Conservation (phyloP, 1,140 invertebrate species). For the Melitaea cinxia region DNA sequence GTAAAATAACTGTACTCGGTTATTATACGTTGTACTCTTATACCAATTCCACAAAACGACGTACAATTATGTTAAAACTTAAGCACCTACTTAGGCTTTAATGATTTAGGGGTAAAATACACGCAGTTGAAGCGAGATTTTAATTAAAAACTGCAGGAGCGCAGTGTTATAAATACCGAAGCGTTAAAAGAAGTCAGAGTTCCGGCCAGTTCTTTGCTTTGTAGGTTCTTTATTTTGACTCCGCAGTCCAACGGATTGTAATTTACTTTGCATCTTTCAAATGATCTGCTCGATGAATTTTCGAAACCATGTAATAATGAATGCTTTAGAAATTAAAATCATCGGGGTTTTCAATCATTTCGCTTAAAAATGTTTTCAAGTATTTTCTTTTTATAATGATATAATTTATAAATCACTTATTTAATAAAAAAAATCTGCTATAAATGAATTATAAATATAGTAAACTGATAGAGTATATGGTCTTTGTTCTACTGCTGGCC, state of each 20-base stretch:
- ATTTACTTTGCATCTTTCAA: slow-evolving; percentile 39
- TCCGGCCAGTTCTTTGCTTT: slow-evolving; percentile 38
- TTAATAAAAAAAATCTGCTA: too few species aligned
- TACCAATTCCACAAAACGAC: slow-evolving; percentile 32
- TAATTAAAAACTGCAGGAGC: slow-evolving; percentile 28
- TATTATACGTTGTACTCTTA: slow-evolving; percentile 24
- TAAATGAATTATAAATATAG: too few species aligned
- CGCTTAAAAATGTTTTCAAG: not conserved
- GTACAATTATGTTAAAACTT: slow-evolving; percentile 40
- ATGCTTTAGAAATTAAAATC: slow-evolving; percentile 2
- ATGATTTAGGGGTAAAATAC: slow-evolving; percentile 49
- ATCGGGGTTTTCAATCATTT: not conserved
- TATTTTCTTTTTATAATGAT: too few species aligned
- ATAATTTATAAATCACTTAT: too few species aligned
- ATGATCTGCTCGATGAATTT: slow-evolving; percentile 23
- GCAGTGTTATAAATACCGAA: slow-evolving; percentile 30
- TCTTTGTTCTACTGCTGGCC: too few species aligned
- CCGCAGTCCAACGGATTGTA: slow-evolving; percentile 41
- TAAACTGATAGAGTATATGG: too few species aligned
- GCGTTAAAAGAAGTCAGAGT: slow-evolving; percentile 34
- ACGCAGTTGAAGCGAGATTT: slow-evolving; percentile 40
- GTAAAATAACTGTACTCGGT: slow-evolving; percentile 16
- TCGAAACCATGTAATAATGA: slow-evolving; percentile 25
- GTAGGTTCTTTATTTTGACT: slow-evolving; percentile 21
- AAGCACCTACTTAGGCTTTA: slow-evolving; percentile 41